Conservation (phyloP, 2,888 invertebrate species). For the Acrobasis consociella region DNA sequence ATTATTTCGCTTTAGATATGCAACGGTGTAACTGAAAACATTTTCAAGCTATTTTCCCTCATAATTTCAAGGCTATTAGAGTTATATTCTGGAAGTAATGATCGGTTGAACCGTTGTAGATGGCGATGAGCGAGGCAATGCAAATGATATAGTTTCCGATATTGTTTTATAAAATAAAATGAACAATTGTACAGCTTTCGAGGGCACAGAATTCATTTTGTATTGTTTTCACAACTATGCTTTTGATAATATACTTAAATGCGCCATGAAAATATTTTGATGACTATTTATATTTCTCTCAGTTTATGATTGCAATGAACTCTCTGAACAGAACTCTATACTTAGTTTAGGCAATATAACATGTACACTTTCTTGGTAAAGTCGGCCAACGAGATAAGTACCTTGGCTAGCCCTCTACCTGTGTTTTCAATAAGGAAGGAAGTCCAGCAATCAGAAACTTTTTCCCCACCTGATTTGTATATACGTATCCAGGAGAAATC, state of each 20-base stretch:
- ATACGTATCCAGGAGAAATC: no score
- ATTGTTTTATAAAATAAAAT: slow-evolving; percentile 45
- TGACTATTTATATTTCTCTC: no score
- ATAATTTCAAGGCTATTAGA: not conserved
- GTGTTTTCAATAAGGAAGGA: no score
- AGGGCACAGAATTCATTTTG: slow-evolving; percentile 26
- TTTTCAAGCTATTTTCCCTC: slow-evolving; percentile 2
- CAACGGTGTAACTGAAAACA: slow-evolving; percentile 10
- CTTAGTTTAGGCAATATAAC: no score
- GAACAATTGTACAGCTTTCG: slow-evolving; percentile 33
- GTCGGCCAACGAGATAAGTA: no score
- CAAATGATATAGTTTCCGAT: slow-evolving; percentile 57
- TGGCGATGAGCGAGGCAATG: slow-evolving; percentile 52
- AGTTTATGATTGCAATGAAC: no score
- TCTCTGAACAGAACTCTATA: no score
- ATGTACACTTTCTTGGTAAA: no score
- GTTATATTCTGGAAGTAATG: slow-evolving; percentile 1
- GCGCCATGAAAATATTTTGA: slow-evolving; percentile 13
- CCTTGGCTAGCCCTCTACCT: no score
- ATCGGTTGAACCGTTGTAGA: slow-evolving; percentile 41
- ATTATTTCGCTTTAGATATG: slow-evolving; percentile 52
- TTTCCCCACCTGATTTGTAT: no score
- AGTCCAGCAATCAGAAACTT: no score
- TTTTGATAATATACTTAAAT: no score
- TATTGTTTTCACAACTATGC: slow-evolving; percentile 12